phyloP scores from a whole-genome alignment of 2,113 vertebrate species.

The Oostethus manadensis region DNA sequence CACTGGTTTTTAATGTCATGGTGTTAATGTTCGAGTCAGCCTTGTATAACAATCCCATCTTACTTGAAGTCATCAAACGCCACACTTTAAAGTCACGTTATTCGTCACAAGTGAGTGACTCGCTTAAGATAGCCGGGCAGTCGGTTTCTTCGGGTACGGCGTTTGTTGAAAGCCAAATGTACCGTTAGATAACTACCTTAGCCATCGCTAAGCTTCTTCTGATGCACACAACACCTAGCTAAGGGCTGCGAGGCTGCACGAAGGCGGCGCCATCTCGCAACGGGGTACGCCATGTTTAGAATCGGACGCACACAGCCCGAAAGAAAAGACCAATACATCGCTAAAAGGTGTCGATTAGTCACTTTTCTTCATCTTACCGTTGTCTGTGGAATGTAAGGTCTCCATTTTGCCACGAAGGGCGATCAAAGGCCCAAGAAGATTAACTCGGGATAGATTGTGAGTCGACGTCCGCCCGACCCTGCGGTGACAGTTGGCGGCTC shows the following conservation, averaged over 20 bases:
- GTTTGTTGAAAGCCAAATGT: neutral
- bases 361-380: slow-evolving; percentile 34
- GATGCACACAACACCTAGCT: slow-evolving; percentile 1
- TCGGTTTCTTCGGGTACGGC: neutral
- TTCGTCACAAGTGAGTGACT: neutral
- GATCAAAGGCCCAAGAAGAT: neutral
- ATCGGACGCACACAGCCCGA: slow-evolving; percentile 61
- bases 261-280: slow-evolving; percentile 58
- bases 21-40: neutral
- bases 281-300: slow-evolving; percentile 71
- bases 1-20: too few species aligned
- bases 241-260: slow-evolving; percentile 24
- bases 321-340: slow-evolving; percentile 20
- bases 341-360: fast-evolving
- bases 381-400: neutral
- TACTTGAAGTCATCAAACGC: slow-evolving; percentile 7
- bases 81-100: neutral
- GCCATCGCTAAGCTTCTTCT: neutral
- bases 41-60: neutral
- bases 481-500: slow-evolving; percentile 49
- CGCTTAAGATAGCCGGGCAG: neutral
- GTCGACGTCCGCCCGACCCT: slow-evolving; percentile 48
- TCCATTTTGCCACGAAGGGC: slow-evolving; percentile 37
- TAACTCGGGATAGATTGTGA: slow-evolving; percentile 39
- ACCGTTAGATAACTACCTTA: neutral